Evolutionary conservation across 2,888 invertebrate genomes (phyloP).

Genomic region (Orthonychiurus folsomi): DNA sequence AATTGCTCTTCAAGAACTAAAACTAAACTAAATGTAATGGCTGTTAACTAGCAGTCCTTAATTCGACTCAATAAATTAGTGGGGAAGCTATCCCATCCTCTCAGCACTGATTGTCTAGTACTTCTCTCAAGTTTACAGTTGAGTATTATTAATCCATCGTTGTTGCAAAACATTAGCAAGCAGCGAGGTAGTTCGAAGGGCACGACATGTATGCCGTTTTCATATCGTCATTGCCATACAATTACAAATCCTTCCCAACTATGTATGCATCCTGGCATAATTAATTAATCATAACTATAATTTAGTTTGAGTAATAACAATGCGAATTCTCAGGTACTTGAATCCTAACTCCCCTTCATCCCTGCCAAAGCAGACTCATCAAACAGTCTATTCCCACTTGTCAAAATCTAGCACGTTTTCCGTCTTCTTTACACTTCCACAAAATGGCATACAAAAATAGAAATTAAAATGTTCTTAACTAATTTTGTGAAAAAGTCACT

Average conservation of each 20-base stretch:
- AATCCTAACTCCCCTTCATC: neutral
- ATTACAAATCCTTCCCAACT: neutral
- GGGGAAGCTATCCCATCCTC: neutral
- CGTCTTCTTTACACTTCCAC: neutral
- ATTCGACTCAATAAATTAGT: no score
- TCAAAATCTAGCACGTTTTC: no score
- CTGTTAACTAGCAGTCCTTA: no score
- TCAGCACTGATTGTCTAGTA: neutral
- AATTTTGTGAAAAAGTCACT: neutral
- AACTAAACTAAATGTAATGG: no score
- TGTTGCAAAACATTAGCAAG: no score
- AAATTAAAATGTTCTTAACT: neutral
- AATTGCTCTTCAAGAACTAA: no score
- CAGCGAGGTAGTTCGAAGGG: no score
- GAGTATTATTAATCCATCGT: no score
- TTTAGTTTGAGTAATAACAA: neutral
- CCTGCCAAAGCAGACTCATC: neutral
- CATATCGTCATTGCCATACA: no score
- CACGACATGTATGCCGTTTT: no score
- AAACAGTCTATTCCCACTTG: neutral
- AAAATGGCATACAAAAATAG: neutral
- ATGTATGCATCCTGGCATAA: neutral
- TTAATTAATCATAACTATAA: neutral
- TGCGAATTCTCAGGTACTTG: neutral
- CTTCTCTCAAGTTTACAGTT: no score